These are phyloP conservation scores for Hippopotamyrus pictus DNA, from an alignment of 2,797 vertebrate species.

Conservation along the genomic window DNA sequence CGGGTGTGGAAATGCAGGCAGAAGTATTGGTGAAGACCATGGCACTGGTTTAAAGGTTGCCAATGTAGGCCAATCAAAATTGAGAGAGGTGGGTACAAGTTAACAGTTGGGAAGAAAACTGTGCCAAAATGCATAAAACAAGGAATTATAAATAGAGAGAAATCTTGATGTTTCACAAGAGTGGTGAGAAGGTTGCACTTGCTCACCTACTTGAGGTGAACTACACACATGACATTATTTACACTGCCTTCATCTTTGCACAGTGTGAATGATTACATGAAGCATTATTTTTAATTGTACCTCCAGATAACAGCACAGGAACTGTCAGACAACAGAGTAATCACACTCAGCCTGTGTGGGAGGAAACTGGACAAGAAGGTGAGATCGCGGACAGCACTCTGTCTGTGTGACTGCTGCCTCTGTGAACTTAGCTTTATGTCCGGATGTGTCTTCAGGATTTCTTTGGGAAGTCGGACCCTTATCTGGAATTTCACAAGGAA, in stretches of 20 bases:
- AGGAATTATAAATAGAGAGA: background rate
- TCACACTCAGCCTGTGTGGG: constrained; percentile 87
- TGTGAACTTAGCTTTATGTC: background rate
- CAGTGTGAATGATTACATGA: background rate
- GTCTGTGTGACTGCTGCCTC: background rate
- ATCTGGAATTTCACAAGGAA: constrained; percentile 91
- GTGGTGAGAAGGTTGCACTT: background rate
- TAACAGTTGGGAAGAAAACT: background rate
- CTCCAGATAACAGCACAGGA: constrained; percentile 90
- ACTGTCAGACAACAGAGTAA: constrained; percentile 94
- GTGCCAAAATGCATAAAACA: background rate
- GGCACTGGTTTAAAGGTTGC: background rate
- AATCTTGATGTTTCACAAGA: background rate
- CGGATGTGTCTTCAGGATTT: constrained; percentile 18
- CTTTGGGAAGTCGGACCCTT: constrained; percentile 96
- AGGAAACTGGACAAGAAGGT: constrained; percentile 98
- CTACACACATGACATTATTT: background rate
- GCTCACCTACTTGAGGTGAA: background rate
- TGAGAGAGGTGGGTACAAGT: background rate
- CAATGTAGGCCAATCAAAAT: background rate
- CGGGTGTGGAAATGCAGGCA: background rate
- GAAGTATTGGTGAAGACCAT: background rate
- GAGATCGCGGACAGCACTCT: constrained; percentile 23
- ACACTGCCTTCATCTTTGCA: background rate
- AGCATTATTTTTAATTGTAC: constrained; percentile 21